Evolutionary conservation across 64 coral and sea anemone species (phyloP).

Genomic region (Porites lutea): DNA sequence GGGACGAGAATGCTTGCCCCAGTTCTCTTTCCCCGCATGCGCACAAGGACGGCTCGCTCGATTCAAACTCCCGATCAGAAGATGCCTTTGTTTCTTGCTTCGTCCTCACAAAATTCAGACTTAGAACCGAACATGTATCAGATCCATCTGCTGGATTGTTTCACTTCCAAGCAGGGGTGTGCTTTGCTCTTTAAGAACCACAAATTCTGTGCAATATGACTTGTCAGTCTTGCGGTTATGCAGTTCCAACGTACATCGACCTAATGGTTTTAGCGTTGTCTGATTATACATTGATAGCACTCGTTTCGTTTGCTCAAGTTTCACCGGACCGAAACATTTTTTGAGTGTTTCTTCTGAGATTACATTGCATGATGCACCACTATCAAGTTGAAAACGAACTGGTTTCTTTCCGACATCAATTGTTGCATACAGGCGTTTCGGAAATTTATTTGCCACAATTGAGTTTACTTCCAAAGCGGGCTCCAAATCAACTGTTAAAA

Average conservation of each 20-base stretch:
- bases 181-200: neutral
- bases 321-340: neutral
- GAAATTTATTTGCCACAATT: neutral
- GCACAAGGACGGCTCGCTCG: no score
- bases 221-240: constrained; percentile 13
- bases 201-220: neutral
- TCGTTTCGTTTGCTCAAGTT: neutral
- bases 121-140: constrained; percentile 41
- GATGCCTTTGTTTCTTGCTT: no score
- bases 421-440: neutral
- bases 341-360: neutral
- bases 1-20: no score
- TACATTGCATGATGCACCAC: neutral
- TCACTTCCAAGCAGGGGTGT: constrained; percentile 27
- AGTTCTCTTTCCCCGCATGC: no score
- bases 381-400: neutral
- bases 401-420: neutral
- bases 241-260: neutral
- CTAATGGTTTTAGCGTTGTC: neutral
- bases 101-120: no score
- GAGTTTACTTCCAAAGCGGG: neutral
- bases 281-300: neutral
- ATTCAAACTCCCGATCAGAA: no score
- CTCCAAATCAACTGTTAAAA: neutral
- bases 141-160: constrained; percentile 30